Evolutionary conservation across 2,888 invertebrate genomes (phyloP), one percentile per base, ranked within the genome.

Genomic region (Eledona agricola): DNA sequence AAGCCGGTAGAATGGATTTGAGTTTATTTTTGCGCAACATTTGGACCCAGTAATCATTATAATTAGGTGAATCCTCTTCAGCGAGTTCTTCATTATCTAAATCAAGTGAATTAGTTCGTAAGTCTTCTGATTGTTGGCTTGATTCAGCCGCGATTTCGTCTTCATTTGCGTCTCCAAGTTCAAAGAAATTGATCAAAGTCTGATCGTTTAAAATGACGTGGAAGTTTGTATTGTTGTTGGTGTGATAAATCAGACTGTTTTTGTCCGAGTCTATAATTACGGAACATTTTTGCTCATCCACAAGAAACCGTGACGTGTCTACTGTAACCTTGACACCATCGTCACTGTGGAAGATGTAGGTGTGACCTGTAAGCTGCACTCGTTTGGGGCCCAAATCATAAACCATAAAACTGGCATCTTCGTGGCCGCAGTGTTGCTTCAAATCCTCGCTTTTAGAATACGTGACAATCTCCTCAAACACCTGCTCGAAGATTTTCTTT

Each of bases 261-360:
- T 51, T 54, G 16, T 59, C 55, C 31, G 57, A 58, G 6, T 17
- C 19, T 5, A 71, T 13, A 29, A 51, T 62, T 0, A 67, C 57
- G 4, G 55, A 59, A 53, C 69, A 66, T 49, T 64, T 64, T 23
- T 46, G 46, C 4, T 57, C 40, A n/a, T 62, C 60, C 9, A 62
- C 56, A 4, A 64, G 19, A 6, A 68, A 55, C 40, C 59, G 54
- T 6, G 64, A 57, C 16, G 64, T 67, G 26, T 71, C 70, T 1
- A 71, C 60, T 4, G 46, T 53, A 12, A 70, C 37, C 51, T 62
- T 64, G 10, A 70, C 64, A 10, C 55, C 58, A 43, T 71, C 71
- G 17, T 67, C 62, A 37, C 70, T 70, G 1, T 51, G 43, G 43
- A 71, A 70, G n/a, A 57, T 61, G 0, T 65, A 68, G 3, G 54